Percentiles rank a stretch among this genome's conserved stretches.
These are phyloP conservation scores for Dryomyza anilis DNA, from an alignment of 2,888 invertebrate genomes.

Conservation along the genomic window DNA sequence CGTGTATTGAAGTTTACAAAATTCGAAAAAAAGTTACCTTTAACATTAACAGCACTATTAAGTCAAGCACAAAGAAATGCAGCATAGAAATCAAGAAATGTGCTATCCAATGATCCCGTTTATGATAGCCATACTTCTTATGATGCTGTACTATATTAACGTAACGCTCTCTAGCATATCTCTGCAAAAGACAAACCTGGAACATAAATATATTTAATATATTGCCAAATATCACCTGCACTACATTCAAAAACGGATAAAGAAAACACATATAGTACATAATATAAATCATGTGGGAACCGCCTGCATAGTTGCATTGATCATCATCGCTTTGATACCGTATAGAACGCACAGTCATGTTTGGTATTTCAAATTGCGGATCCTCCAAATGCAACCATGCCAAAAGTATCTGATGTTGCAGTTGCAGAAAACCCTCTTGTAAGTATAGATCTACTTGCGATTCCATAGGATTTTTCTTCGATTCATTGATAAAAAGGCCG, in stretches of 20 bases:
- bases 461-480: constrained; percentile 27
- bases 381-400: constrained; percentile 38
- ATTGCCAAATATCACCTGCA: too few species aligned
- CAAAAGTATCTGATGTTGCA: constrained; percentile 47
- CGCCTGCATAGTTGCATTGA: constrained; percentile 30
- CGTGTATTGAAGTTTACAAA: too few species aligned
- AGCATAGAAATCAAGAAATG: constrained; percentile 41
- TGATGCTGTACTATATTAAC: constrained; percentile 47
- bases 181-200: constrained; percentile 35
- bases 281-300: constrained; percentile 39
- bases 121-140: constrained; percentile 46
- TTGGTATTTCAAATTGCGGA: background rate
- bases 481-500: constrained; percentile 35
- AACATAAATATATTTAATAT: background rate
- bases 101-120: constrained; percentile 38
- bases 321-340: constrained; percentile 27
- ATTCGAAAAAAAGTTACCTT: constrained; percentile 35
- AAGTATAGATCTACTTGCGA: constrained; percentile 46
- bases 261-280: constrained; percentile 46
- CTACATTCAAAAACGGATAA: constrained; percentile 46
- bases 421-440: constrained; percentile 51
- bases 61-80: constrained; percentile 40
- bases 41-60: constrained; percentile 35
- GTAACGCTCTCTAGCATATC: constrained; percentile 41
- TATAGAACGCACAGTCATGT: constrained; percentile 38